A percentile compares a stretch with the other conserved stretches of the same genome.
Evolutionary conservation across 2,113 vertebrate genomes (phyloP).

Genomic region (Euleptes europaea): DNA sequence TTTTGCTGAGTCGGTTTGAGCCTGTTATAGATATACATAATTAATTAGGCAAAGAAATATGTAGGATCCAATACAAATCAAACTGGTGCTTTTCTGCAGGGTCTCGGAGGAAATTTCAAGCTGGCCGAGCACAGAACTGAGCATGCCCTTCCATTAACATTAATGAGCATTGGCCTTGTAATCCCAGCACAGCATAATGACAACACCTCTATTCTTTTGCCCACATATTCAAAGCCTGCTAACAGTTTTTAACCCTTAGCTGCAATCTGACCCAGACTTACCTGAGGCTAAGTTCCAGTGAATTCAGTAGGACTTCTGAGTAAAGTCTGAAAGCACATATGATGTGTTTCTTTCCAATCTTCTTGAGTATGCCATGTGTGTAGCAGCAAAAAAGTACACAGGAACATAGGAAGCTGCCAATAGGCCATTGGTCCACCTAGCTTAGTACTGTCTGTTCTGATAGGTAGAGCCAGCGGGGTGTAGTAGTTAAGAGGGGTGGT

Average conservation of each 20-base stretch:
- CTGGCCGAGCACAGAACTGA: constrained; percentile 10
- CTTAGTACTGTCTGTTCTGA: too few relatives aligned
- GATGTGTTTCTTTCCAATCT: too few relatives aligned
- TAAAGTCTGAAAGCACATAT: neutral
- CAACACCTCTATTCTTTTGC: neutral
- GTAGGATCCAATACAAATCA: constrained; percentile 27
- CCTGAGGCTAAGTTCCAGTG: neutral
- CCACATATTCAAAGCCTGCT: neutral
- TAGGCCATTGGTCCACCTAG: too few relatives aligned
- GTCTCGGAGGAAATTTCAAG: constrained; percentile 28
- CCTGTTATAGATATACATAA: constrained; percentile 10
- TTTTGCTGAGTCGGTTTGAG: neutral
- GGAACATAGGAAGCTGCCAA: too few relatives aligned
- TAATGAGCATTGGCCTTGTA: constrained; percentile 8
- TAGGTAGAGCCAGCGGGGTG: too few relatives aligned
- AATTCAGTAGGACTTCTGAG: neutral
- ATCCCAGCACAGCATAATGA: neutral
- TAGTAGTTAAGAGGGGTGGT: too few relatives aligned
- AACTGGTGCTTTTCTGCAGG: constrained; percentile 17
- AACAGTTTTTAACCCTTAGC: neutral
- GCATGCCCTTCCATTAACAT: constrained; percentile 19
- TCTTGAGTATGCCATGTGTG: too few relatives aligned
- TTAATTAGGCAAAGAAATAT: constrained; percentile 52
- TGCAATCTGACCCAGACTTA: neutral
- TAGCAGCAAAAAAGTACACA: too few relatives aligned